Percentiles rank a stretch among this genome's conserved stretches.
Conservation (phyloP, 2,888 invertebrate species). For the Empis livida region DNA sequence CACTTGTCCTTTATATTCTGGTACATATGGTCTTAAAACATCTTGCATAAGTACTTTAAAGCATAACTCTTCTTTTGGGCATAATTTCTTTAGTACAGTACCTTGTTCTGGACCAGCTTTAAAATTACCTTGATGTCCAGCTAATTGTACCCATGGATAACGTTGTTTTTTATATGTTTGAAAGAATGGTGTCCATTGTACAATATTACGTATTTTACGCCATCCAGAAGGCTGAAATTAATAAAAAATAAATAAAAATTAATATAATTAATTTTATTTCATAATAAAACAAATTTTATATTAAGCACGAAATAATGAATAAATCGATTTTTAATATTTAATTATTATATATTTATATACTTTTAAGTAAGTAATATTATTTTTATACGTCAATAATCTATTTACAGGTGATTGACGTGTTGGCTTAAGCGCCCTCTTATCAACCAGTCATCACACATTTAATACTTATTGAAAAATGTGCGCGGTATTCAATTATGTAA, state of each 20-base stretch:
- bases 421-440: too few species aligned
- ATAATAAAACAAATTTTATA: neutral
- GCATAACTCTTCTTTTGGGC: slow-evolving; percentile 77
- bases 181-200: slow-evolving; percentile 94
- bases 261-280: neutral
- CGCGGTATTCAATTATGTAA: too few species aligned
- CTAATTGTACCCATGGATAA: slow-evolving; percentile 94
- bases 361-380: too few species aligned
- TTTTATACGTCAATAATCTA: too few species aligned
- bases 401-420: too few species aligned
- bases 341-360: too few species aligned
- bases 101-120: slow-evolving; percentile 87
- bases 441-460: too few species aligned
- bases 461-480: too few species aligned
- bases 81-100: slow-evolving; percentile 85
- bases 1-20: slow-evolving; percentile 83
- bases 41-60: slow-evolving; percentile 77
- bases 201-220: slow-evolving; percentile 85
- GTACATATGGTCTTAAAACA: slow-evolving; percentile 75
- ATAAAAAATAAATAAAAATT: neutral
- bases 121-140: slow-evolving; percentile 92
- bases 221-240: slow-evolving; percentile 76
- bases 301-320: too few species aligned
- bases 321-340: too few species aligned
- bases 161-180: slow-evolving; percentile 92